Evolutionary conservation across 2,888 invertebrate species (phyloP), one percentile per base, ranked within the genome.

Genomic region (Dasysyrphus tricinctus): DNA sequence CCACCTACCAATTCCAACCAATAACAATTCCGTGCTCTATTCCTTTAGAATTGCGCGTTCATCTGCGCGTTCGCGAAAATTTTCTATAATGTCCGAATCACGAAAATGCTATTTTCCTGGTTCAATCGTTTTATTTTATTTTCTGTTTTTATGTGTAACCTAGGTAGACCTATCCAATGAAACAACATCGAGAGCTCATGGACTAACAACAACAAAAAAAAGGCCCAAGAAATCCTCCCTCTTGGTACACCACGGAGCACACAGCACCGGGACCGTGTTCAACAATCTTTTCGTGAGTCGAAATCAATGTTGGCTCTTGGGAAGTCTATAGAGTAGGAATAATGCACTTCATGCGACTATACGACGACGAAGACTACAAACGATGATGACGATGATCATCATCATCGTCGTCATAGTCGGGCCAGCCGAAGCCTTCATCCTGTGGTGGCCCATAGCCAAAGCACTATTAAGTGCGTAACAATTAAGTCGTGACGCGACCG

Each of bases 281-380:
- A 80, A 87, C 87, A 87, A 87, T 81, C 83, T 87, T 83, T 87
- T 87, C 87, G 87, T 87, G 87, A 87, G 87, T 83, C 83, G 57
- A 75, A 86, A 74, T 86, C 81, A 74, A 79, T 86, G 82, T 82
- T 82, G 67, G 49, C 49, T 67, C 49, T 67, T 49, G 56, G 73
- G 47, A 63, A 84, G 67, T 76, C 51, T 56, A 76, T 49, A 56
- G 65, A 39, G 42, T 56, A 19, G 77, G 57, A 16, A 54, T 29
- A 67, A 61, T 81, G 70, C 76, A 61, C 75, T 11, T 42, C 72
- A 65, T 79, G 54, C 73, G 24, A 73, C 51, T 24, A n/a, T n/a
- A n/a, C 29, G 29, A 73, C 42, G 69, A 83, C 32, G 29, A 73
- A 54, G 54, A 29, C 49, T 37, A 47, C 32, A 63, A 65, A 63